Conservation (phyloP, 1,140 invertebrate species). For the Formica selysi region DNA sequence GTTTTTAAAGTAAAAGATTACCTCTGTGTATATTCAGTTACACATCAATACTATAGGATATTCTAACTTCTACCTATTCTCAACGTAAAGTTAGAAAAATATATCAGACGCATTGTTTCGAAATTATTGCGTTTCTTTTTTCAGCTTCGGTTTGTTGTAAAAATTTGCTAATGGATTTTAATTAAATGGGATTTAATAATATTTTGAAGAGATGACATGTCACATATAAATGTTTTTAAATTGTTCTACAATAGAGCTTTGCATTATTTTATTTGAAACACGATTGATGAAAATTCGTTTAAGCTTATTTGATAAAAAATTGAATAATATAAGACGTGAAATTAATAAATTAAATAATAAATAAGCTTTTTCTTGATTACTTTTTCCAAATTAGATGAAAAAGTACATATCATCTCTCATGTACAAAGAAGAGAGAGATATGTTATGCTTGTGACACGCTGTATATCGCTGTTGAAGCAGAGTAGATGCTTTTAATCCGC, state of each 20-base stretch:
- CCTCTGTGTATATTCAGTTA: background rate
- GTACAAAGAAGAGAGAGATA: background rate
- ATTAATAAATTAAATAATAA: slow-evolving; percentile 19
- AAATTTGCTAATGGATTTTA: background rate
- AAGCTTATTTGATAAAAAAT: too few species aligned
- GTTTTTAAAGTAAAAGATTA: background rate
- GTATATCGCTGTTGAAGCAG: background rate
- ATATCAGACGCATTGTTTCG: background rate
- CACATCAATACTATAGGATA: background rate
- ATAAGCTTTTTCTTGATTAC: background rate
- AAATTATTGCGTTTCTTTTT: background rate
- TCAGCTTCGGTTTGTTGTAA: background rate
- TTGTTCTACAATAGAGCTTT: too few species aligned
- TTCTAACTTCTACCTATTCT: background rate
- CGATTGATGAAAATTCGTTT: too few species aligned
- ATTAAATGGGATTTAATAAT: background rate
- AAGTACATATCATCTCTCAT: background rate
- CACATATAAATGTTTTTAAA: too few species aligned
- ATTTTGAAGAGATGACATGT: background rate
- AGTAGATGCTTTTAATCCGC: slow-evolving; percentile 36
- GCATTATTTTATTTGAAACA: too few species aligned
- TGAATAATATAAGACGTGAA: too few species aligned
- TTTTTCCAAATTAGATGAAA: background rate
- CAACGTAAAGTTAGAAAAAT: background rate
- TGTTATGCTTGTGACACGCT: background rate